These are phyloP conservation scores for Pammene fasciana DNA, from an alignment of 2,888 invertebrate species.

Conservation along the genomic window DNA sequence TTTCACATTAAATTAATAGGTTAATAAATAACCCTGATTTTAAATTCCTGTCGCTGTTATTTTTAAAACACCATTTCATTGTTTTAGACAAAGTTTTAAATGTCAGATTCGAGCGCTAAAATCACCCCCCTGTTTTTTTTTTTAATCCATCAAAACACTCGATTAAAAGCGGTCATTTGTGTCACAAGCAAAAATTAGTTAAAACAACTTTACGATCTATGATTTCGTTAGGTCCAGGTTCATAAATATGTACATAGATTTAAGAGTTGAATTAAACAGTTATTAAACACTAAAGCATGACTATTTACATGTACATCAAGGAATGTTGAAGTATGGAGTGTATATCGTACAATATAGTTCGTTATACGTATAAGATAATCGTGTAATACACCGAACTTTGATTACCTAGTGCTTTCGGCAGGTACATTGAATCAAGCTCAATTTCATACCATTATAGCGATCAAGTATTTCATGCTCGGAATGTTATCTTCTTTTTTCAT, in stretches of 20 bases:
- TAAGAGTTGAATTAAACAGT: slow-evolving; percentile 49
- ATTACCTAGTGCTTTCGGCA: slow-evolving; percentile 32
- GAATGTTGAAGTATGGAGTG: slow-evolving; percentile 73
- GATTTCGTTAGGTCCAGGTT: slow-evolving; percentile 26
- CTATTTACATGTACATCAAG: slow-evolving; percentile 65
- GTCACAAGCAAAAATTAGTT: background rate
- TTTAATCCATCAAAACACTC: background rate
- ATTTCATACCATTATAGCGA: slow-evolving; percentile 21
- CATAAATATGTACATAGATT: slow-evolving; percentile 38
- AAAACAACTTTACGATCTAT: slow-evolving; percentile 14
- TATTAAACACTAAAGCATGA: slow-evolving; percentile 61
- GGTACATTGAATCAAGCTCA: slow-evolving; percentile 38
- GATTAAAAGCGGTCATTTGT: background rate
- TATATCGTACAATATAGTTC: slow-evolving; percentile 39
- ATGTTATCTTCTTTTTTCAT: background rate
- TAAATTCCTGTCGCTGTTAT: too few species aligned
- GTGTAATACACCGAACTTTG: slow-evolving; percentile 25
- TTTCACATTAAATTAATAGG: too few species aligned
- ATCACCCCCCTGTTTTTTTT: too few species aligned
- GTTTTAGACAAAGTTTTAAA: too few species aligned
- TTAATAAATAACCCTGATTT: too few species aligned
- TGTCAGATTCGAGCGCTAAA: too few species aligned
- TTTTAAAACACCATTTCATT: too few species aligned
- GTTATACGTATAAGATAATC: slow-evolving; percentile 18
- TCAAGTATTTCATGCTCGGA: background rate